These are phyloP conservation scores for Drosophila imparisetae DNA, from an alignment of 2,888 invertebrate species.

Conservation along the genomic window DNA sequence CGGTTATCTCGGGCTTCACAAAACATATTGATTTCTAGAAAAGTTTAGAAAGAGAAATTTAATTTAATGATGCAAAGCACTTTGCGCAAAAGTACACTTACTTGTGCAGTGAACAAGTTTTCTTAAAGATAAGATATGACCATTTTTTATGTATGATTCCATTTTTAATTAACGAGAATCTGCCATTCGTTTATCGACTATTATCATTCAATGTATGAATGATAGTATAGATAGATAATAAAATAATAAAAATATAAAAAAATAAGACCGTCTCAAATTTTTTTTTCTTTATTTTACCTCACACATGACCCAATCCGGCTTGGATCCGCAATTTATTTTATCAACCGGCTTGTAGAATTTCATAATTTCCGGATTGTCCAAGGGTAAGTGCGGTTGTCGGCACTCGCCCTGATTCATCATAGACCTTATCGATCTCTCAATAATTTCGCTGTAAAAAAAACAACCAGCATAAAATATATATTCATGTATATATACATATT, in stretches of 20 bases:
- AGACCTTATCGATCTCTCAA: conserved; percentile 85
- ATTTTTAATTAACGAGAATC: neutral
- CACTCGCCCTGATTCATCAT: conserved; percentile 86
- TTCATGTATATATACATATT: neutral
- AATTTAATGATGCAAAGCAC: neutral
- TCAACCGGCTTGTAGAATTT: conserved; percentile 88
- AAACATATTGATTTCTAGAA: conserved; percentile 83
- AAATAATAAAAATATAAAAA: no score
- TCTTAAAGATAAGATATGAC: neutral
- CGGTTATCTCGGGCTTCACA: conserved; percentile 81
- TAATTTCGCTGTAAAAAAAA: conserved; percentile 82
- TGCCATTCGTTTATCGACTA: neutral
- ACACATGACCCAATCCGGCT: conserved; percentile 90
- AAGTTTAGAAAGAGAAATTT: neutral
- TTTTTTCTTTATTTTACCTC: conserved; percentile 85
- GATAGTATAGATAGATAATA: neutral
- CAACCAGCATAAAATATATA: conserved; percentile 8
- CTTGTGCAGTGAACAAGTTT: no score
- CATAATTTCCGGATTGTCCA: conserved; percentile 90
- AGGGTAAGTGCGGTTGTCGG: conserved; percentile 88
- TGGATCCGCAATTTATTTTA: conserved; percentile 87
- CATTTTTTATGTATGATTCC: neutral
- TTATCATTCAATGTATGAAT: neutral
- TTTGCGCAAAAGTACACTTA: neutral
- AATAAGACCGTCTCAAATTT: neutral